phyloP scores from a whole-genome alignment of 2,888 invertebrate species.

The Boloria euphrosyne region DNA sequence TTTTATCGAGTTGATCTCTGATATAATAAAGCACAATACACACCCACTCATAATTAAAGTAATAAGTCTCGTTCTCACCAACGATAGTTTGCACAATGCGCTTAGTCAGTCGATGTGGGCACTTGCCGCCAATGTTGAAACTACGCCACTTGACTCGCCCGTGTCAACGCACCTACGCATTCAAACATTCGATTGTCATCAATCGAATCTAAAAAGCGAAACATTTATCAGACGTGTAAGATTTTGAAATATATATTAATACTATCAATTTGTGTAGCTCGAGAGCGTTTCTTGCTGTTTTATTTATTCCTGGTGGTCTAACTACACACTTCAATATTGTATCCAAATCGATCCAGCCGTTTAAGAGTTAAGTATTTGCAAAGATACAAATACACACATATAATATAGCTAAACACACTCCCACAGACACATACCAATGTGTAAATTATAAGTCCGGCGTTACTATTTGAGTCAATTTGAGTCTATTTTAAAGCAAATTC shows the following conservation, averaged over 20 bases:
- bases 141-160: slow-evolving; percentile 64
- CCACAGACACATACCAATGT: no score
- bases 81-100: slow-evolving; percentile 46
- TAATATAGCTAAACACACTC: no score
- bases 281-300: no score
- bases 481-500: no score
- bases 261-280: no score
- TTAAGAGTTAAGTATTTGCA: no score
- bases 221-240: slow-evolving; percentile 7
- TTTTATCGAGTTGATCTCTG: slow-evolving; percentile 35
- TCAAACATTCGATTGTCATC: slow-evolving; percentile 30
- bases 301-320: no score
- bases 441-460: no score
- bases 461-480: no score
- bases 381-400: no score
- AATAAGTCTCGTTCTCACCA: slow-evolving; percentile 38
- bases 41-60: slow-evolving; percentile 39
- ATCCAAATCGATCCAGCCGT: no score
- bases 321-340: no score
- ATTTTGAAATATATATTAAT: slow-evolving; percentile 1
- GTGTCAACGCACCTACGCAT: slow-evolving; percentile 62
- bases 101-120: slow-evolving; percentile 49
- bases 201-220: slow-evolving; percentile 24
- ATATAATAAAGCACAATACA: slow-evolving; percentile 40
- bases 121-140: slow-evolving; percentile 43